Evolutionary conservation across 2,113 vertebrate genomes (phyloP).

Genomic region (Sakesphorus luctuosus): DNA sequence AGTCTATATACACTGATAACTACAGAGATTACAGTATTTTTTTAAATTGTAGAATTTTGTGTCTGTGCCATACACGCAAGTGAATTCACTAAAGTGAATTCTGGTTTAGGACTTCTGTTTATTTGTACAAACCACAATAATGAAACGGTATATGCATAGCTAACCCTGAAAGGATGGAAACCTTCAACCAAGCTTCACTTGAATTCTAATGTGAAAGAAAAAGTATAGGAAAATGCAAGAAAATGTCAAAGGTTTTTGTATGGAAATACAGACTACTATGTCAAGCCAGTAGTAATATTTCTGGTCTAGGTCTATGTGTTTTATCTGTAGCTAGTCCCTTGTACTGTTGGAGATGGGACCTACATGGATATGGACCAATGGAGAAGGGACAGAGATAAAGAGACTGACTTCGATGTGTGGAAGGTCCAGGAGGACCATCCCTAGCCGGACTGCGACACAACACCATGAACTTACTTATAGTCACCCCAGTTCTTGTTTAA

Average conservation of each 20-base stretch:
- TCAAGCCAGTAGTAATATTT: neutral
- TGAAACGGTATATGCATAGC: neutral
- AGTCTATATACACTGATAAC: neutral
- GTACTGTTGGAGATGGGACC: no score
- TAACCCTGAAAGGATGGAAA: neutral
- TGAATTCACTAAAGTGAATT: neutral
- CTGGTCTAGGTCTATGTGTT: neutral
- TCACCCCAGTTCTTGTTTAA: no score
- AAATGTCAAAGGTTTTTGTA: neutral
- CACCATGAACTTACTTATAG: no score
- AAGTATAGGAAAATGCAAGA: neutral
- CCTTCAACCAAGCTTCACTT: neutral
- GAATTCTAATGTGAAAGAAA: neutral
- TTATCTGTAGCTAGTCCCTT: fast-evolving
- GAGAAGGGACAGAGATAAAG: no score
- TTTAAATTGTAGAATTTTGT: neutral
- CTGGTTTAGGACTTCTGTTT: neutral
- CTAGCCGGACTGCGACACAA: no score
- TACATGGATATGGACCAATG: no score
- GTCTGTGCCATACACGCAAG: neutral
- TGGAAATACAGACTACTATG: neutral
- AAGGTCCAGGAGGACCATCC: no score
- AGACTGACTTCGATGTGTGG: no score
- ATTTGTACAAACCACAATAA: neutral
- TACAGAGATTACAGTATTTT: neutral